Base-by-base conservation (phyloP, 2,797 vertebrate genomes). In the Sebastes alutus region DNA sequence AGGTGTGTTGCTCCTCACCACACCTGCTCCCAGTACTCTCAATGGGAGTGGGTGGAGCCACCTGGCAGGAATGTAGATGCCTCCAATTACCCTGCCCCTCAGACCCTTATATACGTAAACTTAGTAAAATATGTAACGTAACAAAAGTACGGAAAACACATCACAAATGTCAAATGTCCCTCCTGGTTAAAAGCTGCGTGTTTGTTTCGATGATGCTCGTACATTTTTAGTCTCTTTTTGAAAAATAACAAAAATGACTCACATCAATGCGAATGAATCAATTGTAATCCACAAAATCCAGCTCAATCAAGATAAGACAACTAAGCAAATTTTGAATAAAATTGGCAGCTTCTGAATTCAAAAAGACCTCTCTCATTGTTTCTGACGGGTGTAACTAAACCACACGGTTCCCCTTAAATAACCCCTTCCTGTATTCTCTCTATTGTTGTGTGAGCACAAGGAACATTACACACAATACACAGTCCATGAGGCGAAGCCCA, bases 381-480 rank as follows among this genome's bases (percentile, higher is more conserved):
- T 33, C 13, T 58, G 38, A 29, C 10, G 11, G 16, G 46, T 55
- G 66, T 49, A 33, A 6, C 32, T 49, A 4, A 35, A n/a, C n/a
- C 20, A 6, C 64, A 66, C 0, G 10, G 54, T 58, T 81, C 42
- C 42, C 14, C 68, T 22, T 38, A n/a, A 22, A 49, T 77, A 65
- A 75, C 27, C 29, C 6, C 25, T 30, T 46, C 18, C 20, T 66
- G n/a, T 14, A 10, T 67, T 4, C 2, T 12, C 10, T 38, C 16
- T 14, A 35, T 58, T 79, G 35, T 78, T 81, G 62, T 60, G n/a
- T 63, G 54, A 58, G 32, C 22, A 68, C 38, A 56, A 59, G 5
- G 46, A 68, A 52, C 23, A 42, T 60, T 30, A 67, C 38, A 58
- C 25, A 61, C 32, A 29, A 73, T 63, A 29, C 9, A 38, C 4